These are phyloP conservation scores for Diplodus puntazzo DNA, from an alignment of 2,797 vertebrate species.

Conservation along the genomic window DNA sequence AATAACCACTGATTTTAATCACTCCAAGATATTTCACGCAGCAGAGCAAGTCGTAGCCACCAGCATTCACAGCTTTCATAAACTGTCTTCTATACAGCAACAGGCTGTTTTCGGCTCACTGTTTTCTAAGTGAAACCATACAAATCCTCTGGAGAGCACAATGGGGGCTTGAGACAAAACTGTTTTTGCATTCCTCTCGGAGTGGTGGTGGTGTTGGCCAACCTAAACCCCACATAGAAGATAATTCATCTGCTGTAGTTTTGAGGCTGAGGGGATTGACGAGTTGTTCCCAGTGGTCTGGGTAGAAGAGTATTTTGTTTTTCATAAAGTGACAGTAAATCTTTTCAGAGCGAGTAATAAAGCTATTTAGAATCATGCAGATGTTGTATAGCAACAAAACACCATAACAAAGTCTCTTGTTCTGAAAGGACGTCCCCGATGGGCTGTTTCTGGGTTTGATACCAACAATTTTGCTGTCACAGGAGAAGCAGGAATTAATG, in stretches of 20 bases:
- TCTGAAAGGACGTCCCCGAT: constrained; percentile 52
- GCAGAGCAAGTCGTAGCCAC: constrained; percentile 27
- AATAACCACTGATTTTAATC: constrained; percentile 68
- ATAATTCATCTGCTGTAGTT: constrained; percentile 73
- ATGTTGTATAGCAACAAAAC: constrained; percentile 68
- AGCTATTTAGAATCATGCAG: constrained; percentile 76
- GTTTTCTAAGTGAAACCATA: constrained; percentile 75
- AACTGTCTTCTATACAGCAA: constrained; percentile 41
- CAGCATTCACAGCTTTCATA: constrained; percentile 27
- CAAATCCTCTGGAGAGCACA: constrained; percentile 67
- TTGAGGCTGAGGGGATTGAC: constrained; percentile 69
- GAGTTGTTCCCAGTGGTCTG: constrained; percentile 83
- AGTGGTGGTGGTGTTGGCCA: constrained; percentile 71
- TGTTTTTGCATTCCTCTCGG: constrained; percentile 74
- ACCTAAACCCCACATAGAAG: constrained; percentile 75
- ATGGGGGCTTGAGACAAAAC: constrained; percentile 62
- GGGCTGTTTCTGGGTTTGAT: constrained; percentile 56
- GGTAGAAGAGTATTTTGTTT: constrained; percentile 78
- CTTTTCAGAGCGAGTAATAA: constrained; percentile 75
- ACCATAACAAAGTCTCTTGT: constrained; percentile 53
- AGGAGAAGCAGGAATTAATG: constrained; percentile 42
- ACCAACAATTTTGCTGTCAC: constrained; percentile 56
- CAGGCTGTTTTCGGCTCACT: constrained; percentile 52
- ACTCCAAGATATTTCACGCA: constrained; percentile 40
- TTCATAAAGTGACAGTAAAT: constrained; percentile 82